Base-by-base conservation (phyloP, 2,888 invertebrate genomes). In the Dichetophora obliterata region DNA sequence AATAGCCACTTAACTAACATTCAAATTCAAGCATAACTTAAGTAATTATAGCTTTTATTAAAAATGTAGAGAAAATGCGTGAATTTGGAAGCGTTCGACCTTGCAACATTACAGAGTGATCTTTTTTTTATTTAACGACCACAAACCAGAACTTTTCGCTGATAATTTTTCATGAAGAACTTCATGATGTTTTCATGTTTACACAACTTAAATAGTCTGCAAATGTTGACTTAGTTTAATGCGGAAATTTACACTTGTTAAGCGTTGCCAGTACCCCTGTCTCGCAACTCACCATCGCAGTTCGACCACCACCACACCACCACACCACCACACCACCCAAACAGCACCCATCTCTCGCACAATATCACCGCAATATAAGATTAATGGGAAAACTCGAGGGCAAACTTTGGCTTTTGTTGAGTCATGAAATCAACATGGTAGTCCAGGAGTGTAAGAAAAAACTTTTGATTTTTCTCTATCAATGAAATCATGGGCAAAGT, bases 381-480 rank as follows among this genome's bases (percentile, higher is more conserved):
- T 73, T 61, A 73, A 73, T 73, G 61, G 61, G 72, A 63, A 61
- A 73, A 73, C 48, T 73, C 72, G 16, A 34, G 43, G 14, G 63
- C n/a, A 22, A 66, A 66, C 37, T 66, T 66, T 34, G 66, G n/a
- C 66, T 66, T 37, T 37, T 66, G 66, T 37, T 37, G 37, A 34
- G 37, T 66, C 59, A 59, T 59, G 59, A 24, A 24, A 59, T 5
- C 59, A 59, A 59, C 59, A 59, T 27, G 27, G 27, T 11, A 59
- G 16, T 14, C 27, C 27, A 22, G 16, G 27, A 59, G 43, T 3
- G 24, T 8, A 6, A 9, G 27, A 16, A 59, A 59, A 59, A 59
- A 59, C 59, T 59, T 59, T 14, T 14, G 1, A 14, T 27, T 19
- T 27, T 59, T 59, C 24, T 59, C 14, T 27, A 59, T 14, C 24